Base-by-base conservation (phyloP, 2,888 invertebrate species). In the Drosophila prolongata region DNA sequence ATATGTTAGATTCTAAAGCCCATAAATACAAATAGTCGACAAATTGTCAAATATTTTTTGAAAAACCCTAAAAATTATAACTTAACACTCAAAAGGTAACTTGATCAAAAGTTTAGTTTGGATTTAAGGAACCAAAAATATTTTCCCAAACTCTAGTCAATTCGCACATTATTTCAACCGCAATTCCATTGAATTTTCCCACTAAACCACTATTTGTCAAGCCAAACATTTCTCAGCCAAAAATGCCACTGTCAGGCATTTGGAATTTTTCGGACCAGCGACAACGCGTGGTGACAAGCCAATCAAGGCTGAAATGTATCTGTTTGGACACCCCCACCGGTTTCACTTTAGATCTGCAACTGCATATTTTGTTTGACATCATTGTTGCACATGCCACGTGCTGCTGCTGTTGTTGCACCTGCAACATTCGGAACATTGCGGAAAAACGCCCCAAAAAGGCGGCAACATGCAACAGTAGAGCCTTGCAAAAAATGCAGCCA, bases 301-400 rank as follows among this genome's bases (percentile, higher is more conserved):
- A 67, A 67, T 67, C 56, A 49, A n/a, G 37, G 9, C 30, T 4
- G 27, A 27, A 43, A 67, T 55, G 34, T 54, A 19, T 66, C 8
- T 66, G 42, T 67, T 56, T 55, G 56, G 61, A n/a, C 42, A 42
- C 35, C 54, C 50, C 37, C 19, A 6, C 4, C 27, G 13, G 9
- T 9, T 19, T 24, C 44, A 27, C 47, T 19, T 43, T 56, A 67
- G 68, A 67, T 70, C 35, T 61, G 40, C 62, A 37, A 71, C 56
- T 73, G 71, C 57, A 57, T 65, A 71, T 73, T 71, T 71, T 71
- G 71, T 57, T 71, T 73, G 71, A 71, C 73, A 71, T 73, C 74
- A 65, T 71, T 71, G 71, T 72, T 52, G 70, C 70, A 55, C 65
- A 57, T 64, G 72, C 57, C 72, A 72, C 72, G 74, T 73, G 72